These are phyloP conservation scores for Papilio elwesi DNA, from an alignment of 2,888 invertebrate species.

Conservation along the genomic window DNA sequence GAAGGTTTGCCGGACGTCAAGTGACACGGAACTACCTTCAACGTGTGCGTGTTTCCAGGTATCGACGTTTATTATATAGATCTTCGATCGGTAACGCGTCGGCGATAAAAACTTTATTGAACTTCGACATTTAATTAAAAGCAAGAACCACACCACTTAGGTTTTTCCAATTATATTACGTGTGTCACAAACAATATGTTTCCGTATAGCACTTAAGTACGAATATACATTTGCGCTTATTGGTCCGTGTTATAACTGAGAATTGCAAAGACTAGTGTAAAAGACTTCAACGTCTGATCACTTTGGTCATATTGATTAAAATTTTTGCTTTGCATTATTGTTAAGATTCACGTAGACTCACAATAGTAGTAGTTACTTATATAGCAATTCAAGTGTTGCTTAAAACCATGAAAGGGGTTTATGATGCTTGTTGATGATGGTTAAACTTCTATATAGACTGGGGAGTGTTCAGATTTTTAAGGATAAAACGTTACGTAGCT, in stretches of 20 bases:
- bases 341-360: not conserved
- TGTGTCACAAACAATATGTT: conserved; percentile 32
- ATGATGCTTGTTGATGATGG: too few species aligned
- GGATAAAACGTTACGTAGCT: too few species aligned
- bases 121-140: conserved; percentile 40
- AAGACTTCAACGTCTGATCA: conserved; percentile 30
- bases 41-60: conserved; percentile 76
- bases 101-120: conserved; percentile 36
- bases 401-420: too few species aligned
- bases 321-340: not conserved
- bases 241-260: conserved; percentile 6
- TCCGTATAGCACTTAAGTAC: conserved; percentile 19
- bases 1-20: conserved; percentile 83
- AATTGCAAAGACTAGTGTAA: conserved; percentile 5
- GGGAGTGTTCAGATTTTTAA: too few species aligned
- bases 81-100: conserved; percentile 41
- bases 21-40: conserved; percentile 81
- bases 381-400: too few species aligned
- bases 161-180: conserved; percentile 36
- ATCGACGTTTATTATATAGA: conserved; percentile 47
- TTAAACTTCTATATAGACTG: too few species aligned
- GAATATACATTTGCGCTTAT: conserved; percentile 11
- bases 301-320: not conserved
- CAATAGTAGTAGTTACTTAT: too few species aligned
- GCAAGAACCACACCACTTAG: conserved; percentile 33